phyloP scores from a whole-genome alignment of 2,797 vertebrate species.

The Heliangelus exortis region DNA sequence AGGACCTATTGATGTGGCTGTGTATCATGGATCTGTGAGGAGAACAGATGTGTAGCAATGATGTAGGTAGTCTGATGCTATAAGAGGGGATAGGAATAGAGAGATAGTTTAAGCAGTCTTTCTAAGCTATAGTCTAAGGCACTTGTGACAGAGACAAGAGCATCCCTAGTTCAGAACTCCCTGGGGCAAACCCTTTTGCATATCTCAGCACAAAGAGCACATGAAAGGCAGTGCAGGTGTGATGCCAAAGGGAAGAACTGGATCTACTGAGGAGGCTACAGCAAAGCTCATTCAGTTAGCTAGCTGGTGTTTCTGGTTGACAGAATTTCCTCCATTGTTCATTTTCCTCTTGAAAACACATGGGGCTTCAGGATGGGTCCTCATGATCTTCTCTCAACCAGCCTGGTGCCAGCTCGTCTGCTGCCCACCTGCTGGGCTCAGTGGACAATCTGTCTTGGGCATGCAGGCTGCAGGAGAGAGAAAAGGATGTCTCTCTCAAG shows the following conservation, averaged over 20 bases:
- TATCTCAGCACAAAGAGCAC: fast-evolving
- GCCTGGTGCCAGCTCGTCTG: background rate
- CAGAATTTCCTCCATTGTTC: background rate
- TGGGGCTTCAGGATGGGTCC: fast-evolving
- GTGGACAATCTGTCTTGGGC: background rate
- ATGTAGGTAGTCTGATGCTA: background rate
- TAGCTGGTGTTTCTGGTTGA: background rate
- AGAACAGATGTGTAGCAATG: background rate
- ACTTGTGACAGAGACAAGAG: background rate
- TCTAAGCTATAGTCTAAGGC: background rate
- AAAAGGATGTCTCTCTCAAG: background rate
- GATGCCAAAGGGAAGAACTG: background rate
- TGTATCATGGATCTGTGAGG: background rate
- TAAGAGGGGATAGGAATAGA: background rate
- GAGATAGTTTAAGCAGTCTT: background rate
- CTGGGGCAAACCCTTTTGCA: background rate
- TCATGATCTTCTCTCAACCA: background rate
- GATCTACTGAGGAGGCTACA: background rate
- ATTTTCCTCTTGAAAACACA: background rate
- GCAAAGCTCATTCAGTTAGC: background rate
- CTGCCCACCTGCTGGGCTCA: background rate
- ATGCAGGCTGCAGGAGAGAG: background rate
- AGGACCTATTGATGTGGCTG: background rate
- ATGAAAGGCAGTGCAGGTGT: background rate
- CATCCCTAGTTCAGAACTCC: background rate